Base-by-base conservation (phyloP, 2,113 vertebrate genomes). In the Scomber japonicus region DNA sequence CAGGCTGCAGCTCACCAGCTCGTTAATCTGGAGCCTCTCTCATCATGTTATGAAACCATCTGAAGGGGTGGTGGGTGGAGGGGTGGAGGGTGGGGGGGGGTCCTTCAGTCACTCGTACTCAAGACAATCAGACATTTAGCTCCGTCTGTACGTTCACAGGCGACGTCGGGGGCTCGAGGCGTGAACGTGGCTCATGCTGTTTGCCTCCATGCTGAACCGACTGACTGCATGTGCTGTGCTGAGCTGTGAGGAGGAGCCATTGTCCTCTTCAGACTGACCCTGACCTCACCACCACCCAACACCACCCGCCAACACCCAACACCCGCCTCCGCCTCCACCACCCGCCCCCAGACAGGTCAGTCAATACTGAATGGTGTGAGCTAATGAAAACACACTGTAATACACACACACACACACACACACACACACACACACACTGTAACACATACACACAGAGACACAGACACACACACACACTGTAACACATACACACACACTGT, bases 251-350 rank as follows among this genome's bases (percentile, higher is more conserved):
- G 56, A 55, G 80, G 69, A 16, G 63, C n/a, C 50, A 77, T 79
- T 87, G 84, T 89, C 3, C 61, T 54, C n/a, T 1, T 57, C 62
- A 55, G 66, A 53, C 75, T 45, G 61, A 67, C 51, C 30, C 80
- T 88, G 86, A 88, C 85, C 65, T 84, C 89, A 89, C 45, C 70
- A 62, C 51, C 21, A 3, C 12, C 12, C 4, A 12, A 49, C 17
- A 16, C 67, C 59, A n/a, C 54, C 24, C 89, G 87, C 45, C 70
- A 59, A 46, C 21, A 3, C 12, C 24, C 4, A 10, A 44, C 17
- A 16, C 67, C 59, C 15, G 24, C 24, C 24, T 27, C 54, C 69
- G 17, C 31, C 59, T 19, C 60, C n/a, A n/a, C 56, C 48, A 12
- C 55, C 63, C 11, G 31, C n/a, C 27, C 48, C 15, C 16, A 21